Evolutionary conservation across 2,113 vertebrate species (phyloP).

Genomic region (Chlorodrepanis virens): DNA sequence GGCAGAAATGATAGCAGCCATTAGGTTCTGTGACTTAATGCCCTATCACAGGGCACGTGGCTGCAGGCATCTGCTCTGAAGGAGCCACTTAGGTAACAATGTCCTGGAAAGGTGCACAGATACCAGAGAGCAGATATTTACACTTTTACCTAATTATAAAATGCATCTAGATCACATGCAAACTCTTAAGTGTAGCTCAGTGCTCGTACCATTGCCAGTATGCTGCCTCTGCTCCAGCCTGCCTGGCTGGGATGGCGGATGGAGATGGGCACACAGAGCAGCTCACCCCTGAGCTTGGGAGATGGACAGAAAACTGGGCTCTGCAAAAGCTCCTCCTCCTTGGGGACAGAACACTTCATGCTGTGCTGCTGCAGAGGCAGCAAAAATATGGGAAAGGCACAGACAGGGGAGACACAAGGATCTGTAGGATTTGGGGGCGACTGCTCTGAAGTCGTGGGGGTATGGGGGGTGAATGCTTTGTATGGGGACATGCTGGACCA

Average conservation of each 20-base stretch:
- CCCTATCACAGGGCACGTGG: neutral
- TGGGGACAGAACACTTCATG: neutral
- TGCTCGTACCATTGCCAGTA: neutral
- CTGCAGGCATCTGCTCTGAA: fast-evolving
- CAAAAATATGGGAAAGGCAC: neutral
- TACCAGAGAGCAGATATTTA: neutral
- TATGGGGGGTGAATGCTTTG: neutral
- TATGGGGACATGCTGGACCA: neutral
- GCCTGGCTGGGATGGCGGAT: neutral
- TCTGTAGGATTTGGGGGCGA: too few relatives aligned
- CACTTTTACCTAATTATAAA: neutral
- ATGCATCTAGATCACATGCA: neutral
- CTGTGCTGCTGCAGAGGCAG: neutral
- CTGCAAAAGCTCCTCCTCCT: neutral
- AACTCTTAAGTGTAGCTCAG: neutral
- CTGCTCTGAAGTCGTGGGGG: neutral
- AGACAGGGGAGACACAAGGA: neutral
- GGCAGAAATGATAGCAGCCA: neutral
- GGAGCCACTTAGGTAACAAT: neutral
- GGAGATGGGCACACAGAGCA: neutral
- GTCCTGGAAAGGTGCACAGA: neutral
- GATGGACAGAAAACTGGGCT: neutral
- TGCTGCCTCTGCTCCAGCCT: neutral
- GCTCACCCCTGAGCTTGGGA: neutral
- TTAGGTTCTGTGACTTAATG: neutral